These are phyloP conservation scores for Catocala sponsa DNA, from an alignment of 2,888 invertebrate genomes.

Conservation along the genomic window DNA sequence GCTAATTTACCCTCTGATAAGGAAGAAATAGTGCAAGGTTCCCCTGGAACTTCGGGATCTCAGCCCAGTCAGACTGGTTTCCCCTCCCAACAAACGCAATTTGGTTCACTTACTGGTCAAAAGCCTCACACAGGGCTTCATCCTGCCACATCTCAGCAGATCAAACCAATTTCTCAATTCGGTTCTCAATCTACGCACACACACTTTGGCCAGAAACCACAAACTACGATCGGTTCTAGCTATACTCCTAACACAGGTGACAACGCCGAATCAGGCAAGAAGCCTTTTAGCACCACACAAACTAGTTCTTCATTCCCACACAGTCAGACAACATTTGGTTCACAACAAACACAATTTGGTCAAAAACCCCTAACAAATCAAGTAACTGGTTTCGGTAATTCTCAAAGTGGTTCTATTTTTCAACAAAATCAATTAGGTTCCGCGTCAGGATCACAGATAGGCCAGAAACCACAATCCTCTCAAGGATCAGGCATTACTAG, in stretches of 20 bases:
- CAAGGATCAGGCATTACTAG: neutral
- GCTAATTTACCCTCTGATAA: neutral
- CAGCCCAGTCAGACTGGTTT: neutral
- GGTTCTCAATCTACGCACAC: no score
- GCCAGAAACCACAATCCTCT: neutral
- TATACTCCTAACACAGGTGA: no score
- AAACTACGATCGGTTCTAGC: no score
- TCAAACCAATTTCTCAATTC: no score
- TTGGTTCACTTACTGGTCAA: no score
- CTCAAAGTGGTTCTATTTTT: no score
- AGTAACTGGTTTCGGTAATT: neutral
- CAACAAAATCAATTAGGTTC: slow-evolving; percentile 8
- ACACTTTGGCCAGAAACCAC: no score
- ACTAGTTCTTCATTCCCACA: neutral
- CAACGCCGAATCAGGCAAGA: neutral
- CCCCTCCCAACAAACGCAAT: no score
- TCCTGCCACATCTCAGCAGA: no score
- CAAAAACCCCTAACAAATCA: neutral
- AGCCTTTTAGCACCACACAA: neutral
- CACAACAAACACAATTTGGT: neutral
- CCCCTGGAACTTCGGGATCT: neutral
- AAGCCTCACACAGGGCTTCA: no score
- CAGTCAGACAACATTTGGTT: no score
- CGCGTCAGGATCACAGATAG: no score
- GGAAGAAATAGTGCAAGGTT: neutral